These are phyloP conservation scores for Hydrotaea cyrtoneurina DNA, from an alignment of 2,888 invertebrate genomes.

Conservation along the genomic window DNA sequence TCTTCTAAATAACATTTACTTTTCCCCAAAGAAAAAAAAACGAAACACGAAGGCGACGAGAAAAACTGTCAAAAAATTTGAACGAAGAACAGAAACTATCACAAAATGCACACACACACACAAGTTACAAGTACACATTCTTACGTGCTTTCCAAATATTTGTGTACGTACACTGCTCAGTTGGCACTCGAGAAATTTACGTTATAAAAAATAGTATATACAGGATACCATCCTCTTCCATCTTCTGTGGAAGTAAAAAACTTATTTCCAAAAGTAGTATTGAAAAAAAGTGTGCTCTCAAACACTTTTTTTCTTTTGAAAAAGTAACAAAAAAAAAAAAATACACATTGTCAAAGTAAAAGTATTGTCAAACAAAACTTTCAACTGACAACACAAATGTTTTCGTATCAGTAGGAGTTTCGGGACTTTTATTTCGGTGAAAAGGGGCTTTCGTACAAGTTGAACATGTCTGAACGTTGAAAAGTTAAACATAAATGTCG, in stretches of 20 bases:
- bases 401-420: conserved; percentile 39
- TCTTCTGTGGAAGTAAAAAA: not conserved
- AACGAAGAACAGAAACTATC: not conserved
- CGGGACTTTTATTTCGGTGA: conserved; percentile 27
- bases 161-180: conserved; percentile 14
- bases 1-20: conserved; percentile 17
- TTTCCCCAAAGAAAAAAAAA: not conserved
- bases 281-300: conserved; percentile 21
- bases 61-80: not conserved
- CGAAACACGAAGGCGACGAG: not conserved
- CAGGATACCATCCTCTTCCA: not conserved
- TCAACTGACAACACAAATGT: conserved; percentile 42
- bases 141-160: conserved; percentile 58
- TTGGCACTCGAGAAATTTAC: conserved; percentile 9
- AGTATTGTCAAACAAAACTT: conserved; percentile 42
- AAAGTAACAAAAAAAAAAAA: conserved; percentile 26
- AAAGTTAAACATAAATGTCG: conserved; percentile 63
- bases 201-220: conserved; percentile 2
- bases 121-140: conserved; percentile 17
- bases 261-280: conserved; percentile 30
- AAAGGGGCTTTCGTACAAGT: not conserved
- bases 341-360: not conserved
- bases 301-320: conserved; percentile 45
- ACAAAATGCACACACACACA: not conserved
- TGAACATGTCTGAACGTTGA: conserved; percentile 13